phyloP scores from a whole-genome alignment of 2,113 vertebrate genomes.

The Cavia aperea region DNA sequence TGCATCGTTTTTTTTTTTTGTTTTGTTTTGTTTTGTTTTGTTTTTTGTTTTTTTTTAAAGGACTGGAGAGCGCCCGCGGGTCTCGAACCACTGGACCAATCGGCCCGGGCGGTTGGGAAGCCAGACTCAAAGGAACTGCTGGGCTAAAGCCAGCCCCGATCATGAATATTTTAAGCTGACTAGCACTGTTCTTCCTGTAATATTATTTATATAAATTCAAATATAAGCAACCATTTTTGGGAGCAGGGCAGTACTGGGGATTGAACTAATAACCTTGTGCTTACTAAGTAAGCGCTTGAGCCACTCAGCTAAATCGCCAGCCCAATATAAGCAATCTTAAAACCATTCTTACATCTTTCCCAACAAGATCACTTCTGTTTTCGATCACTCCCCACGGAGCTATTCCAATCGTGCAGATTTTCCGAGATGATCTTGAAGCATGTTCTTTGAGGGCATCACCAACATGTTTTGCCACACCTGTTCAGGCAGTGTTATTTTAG shows the following conservation, averaged over 20 bases:
- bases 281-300: too few relatives aligned
- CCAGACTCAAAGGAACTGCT: too few relatives aligned
- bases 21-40: too few relatives aligned
- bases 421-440: conserved; percentile 92
- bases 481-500: conserved; percentile 57
- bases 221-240: not conserved
- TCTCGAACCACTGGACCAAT: too few relatives aligned
- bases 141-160: too few relatives aligned
- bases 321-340: not conserved
- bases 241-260: too few relatives aligned
- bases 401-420: conserved; percentile 98
- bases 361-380: conserved; percentile 97
- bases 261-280: too few relatives aligned
- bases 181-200: not conserved
- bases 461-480: conserved; percentile 98
- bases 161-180: conserved; percentile 13
- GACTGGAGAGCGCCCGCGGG: too few relatives aligned
- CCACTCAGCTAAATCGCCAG: too few relatives aligned
- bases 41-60: too few relatives aligned
- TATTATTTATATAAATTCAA: conserved; percentile 31
- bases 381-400: conserved; percentile 98
- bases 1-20: too few relatives aligned
- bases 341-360: conserved; percentile 91
- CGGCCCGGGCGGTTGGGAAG: too few relatives aligned
- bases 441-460: conserved; percentile 97